phyloP scores from a whole-genome alignment of 2,113 vertebrate genomes.

The Vulpes vulpes region DNA sequence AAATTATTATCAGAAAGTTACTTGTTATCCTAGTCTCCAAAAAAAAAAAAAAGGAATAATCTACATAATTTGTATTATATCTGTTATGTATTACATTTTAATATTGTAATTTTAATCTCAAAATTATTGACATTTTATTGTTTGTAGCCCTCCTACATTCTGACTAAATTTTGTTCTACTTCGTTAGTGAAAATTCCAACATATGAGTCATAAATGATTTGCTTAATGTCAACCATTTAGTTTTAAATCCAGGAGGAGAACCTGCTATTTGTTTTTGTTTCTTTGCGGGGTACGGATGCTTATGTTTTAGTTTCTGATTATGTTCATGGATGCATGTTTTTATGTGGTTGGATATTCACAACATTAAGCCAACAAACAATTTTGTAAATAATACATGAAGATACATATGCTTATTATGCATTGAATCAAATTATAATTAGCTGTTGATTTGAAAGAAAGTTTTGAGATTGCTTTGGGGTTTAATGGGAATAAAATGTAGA shows the following conservation, averaged over 20 bases:
- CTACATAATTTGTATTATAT: not conserved
- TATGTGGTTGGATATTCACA: not conserved
- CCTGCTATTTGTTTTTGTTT: not conserved
- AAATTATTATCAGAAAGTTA: not conserved
- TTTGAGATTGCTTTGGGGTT: not conserved
- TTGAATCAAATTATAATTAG: constrained; percentile 34
- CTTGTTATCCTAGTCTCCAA: not conserved
- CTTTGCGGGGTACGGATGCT: not conserved
- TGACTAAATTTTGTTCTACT: not conserved
- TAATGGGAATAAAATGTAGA: not conserved
- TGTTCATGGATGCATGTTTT: not conserved
- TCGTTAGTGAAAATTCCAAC: constrained; percentile 24
- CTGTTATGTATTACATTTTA: constrained; percentile 26
- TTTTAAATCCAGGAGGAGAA: not conserved
- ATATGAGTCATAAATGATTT: not conserved
- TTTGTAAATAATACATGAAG: constrained; percentile 5
- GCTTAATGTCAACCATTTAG: constrained; percentile 18
- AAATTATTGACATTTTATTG: not conserved
- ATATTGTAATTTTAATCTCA: constrained; percentile 9
- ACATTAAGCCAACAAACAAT: not conserved
- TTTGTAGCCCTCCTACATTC: not conserved
- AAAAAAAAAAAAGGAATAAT: not conserved
- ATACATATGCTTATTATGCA: not conserved
- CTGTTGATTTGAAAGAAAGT: not conserved
- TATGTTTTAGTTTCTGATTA: not conserved